Evolutionary conservation across 2,113 vertebrate genomes (phyloP), one percentile per base, ranked within the genome.

Genomic region (Phalacrocorax brasilianus): DNA sequence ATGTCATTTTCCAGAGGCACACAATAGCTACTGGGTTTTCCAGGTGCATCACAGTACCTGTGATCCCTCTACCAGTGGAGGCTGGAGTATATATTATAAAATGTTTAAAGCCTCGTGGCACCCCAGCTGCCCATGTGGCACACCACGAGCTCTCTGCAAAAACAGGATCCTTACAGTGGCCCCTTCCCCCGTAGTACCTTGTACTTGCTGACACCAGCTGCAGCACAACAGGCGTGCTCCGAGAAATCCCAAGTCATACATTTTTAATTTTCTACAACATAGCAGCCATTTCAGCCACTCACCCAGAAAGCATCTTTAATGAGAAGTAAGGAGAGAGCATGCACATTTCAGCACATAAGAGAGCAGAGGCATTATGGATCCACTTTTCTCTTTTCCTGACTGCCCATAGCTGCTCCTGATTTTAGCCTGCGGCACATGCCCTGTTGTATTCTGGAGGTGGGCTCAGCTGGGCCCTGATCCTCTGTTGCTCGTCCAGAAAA

Each of bases 181-280:
- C 67, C 80, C 71, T 82, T 44, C 19, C 53, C 65, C 76, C 71
- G 3, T 82, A 35, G 50, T 72, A 32, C 83, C 77, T 33, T 33
- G 61, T 27, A 11, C 61, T 63, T 5, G 44, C 84, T 40, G 75
- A 21, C 61, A 42, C 45, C 78, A 74, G 87, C 76, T 67, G 89
- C 87, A 28, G 76, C 63, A n/a, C 92, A 53, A 27, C 86, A 44
- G 82, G 49, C 38, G 16, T 9, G 73, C 91, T 65, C 87, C 50
- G 6, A 86, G 80, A 80, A 95, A 80, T 86, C 94, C 92, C 92
- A 80, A 70, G 44, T 71, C 92, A 94, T 95, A 62, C 88, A 95
- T 94, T 84, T 96, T 94, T 95, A 82, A 94, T 94, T 87, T 62
- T 23, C 85, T 89, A 87, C 94, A 88, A 91, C 67, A 44, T n/a